Base-by-base conservation (phyloP, 2,797 vertebrate species). In the Notolepis coatsorum region DNA sequence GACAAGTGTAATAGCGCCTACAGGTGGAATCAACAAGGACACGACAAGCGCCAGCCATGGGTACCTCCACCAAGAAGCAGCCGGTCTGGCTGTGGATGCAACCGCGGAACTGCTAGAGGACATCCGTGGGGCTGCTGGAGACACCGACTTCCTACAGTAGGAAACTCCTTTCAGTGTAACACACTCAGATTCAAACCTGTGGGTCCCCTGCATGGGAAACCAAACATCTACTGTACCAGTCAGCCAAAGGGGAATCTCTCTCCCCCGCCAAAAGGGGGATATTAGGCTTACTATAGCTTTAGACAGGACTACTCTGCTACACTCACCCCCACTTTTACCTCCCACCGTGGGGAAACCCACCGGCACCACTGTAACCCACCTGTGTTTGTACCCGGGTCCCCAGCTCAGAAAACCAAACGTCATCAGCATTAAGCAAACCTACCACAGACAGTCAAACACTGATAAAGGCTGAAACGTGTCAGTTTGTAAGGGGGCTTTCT, bases 11-110 rank as follows among this genome's bases (percentile, higher is more conserved):
- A 21, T 43, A 0, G 43, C 72, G 1, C 87, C 88, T 0, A 65
- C 1, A 41, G 88, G 89, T 2, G 89, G 88, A 7, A 91, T 90
- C 66, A 91, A 88, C 65, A 90, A 91, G 55, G 89, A 91, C 65
- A 2, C 10, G 0, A 3, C 42, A 0, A 1, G 0, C 0, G 30
- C 87, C 4, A 55, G 9, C 6, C 88, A 90, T 0, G 84, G 87
- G 9, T 31, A 68, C 43, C 77, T 84, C 3, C 89, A 91, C 54
- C 7, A 2, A 0, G 4, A 24, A 10, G 89, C 89, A 2, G 86
- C 87, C 5, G 43, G 61, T 0, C 1, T 89, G 31, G 87, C 88
- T 0, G 47, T 49, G 1, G 67, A 65, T 25, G 89, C 89, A 4
- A 82, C 83, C 27, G 72, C 38, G 17, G 53, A 84, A 50, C 73